phyloP scores from a whole-genome alignment of 2,888 invertebrate genomes.

The Deilephila elpenor region DNA sequence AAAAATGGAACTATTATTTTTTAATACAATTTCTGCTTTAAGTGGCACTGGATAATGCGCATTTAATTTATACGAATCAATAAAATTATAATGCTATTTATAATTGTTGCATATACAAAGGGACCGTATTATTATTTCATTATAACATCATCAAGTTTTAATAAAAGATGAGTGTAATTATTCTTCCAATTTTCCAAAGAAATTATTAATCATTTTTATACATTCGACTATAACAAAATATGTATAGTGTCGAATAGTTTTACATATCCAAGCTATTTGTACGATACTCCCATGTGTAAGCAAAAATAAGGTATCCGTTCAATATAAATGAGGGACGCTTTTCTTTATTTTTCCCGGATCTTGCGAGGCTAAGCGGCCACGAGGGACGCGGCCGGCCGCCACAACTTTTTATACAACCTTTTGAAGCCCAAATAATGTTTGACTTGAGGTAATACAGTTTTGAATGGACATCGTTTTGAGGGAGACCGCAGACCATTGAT shows the following conservation, averaged over 20 bases:
- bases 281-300: constrained; percentile 21
- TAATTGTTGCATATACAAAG: neutral
- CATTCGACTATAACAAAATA: too few species aligned
- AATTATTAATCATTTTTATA: too few species aligned
- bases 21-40: neutral
- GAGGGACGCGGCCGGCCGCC: constrained; percentile 59
- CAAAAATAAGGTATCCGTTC: constrained; percentile 60
- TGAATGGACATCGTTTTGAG: constrained; percentile 47
- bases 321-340: constrained; percentile 77
- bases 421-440: constrained; percentile 57
- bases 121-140: neutral
- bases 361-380: constrained; percentile 72
- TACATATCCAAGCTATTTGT: neutral
- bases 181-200: too few species aligned
- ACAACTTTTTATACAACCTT: constrained; percentile 69
- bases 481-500: constrained; percentile 17
- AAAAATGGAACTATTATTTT: constrained; percentile 12
- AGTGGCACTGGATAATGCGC: constrained; percentile 2
- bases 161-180: neutral
- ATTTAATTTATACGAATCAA: neutral
- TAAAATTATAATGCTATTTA: constrained; percentile 1
- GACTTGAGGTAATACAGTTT: constrained; percentile 61
- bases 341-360: constrained; percentile 68
- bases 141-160: neutral
- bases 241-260: too few species aligned